Conservation (phyloP, 2,888 invertebrate species). For the Eudemis profundana region DNA sequence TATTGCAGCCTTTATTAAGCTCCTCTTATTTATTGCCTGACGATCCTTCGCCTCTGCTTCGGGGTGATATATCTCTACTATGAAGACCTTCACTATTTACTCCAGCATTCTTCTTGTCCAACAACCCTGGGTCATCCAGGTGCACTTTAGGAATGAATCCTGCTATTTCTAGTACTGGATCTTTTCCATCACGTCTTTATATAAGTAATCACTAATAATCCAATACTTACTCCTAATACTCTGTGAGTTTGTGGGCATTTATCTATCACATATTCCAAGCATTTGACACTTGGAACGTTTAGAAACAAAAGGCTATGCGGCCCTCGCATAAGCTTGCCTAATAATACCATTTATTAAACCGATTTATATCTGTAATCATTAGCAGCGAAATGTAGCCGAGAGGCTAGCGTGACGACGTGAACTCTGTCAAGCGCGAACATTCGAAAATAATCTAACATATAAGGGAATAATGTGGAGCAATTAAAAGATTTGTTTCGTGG, state of each 20-base stretch:
- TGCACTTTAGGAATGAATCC: no score
- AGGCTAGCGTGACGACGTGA: constrained; percentile 48
- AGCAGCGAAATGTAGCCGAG: constrained; percentile 41
- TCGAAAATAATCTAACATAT: constrained; percentile 45
- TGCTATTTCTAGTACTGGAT: no score
- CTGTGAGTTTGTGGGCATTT: not conserved
- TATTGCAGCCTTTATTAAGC: no score
- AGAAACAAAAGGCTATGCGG: not conserved
- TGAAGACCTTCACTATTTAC: no score
- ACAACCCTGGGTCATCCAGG: no score
- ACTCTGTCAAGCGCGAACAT: constrained; percentile 47
- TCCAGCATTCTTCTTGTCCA: no score
- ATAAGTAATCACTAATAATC: no score
- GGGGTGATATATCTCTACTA: no score
- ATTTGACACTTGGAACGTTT: not conserved
- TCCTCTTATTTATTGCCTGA: no score
- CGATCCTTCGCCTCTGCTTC: no score
- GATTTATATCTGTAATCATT: constrained; percentile 43
- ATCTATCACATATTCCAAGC: constrained; percentile 2
- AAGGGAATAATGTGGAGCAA: constrained; percentile 50
- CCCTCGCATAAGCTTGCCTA: constrained; percentile 18
- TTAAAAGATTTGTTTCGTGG: constrained; percentile 52
- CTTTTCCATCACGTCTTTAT: no score
- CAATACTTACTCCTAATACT: no score
- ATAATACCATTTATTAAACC: constrained; percentile 22